Evolutionary conservation across 2,888 invertebrate species (phyloP).

Genomic region (Xestia c-nigrum): DNA sequence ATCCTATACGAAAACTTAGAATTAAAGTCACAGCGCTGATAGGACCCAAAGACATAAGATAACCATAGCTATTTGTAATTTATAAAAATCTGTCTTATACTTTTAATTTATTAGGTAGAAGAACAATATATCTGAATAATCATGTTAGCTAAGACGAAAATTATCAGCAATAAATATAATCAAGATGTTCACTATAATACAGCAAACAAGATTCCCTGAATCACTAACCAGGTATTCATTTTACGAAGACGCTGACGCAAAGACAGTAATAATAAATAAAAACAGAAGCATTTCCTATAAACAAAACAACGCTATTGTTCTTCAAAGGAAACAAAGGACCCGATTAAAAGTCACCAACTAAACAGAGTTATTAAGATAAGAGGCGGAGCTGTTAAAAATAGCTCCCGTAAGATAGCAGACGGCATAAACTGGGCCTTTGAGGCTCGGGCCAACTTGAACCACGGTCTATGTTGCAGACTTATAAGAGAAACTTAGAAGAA

Average conservation of each 20-base stretch:
- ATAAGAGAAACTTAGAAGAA: slow-evolving; percentile 8
- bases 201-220: slow-evolving; percentile 1
- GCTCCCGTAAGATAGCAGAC: slow-evolving; percentile 71
- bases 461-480: slow-evolving; percentile 65
- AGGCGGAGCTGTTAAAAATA: slow-evolving; percentile 75
- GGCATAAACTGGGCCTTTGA: slow-evolving; percentile 74
- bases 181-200: not conserved
- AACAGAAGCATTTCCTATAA: slow-evolving; percentile 32
- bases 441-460: slow-evolving; percentile 69
- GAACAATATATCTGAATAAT: not conserved
- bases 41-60: too few species aligned
- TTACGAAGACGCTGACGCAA: not conserved
- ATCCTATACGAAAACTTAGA: too few species aligned
- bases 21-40: too few species aligned
- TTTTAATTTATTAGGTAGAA: not conserved
- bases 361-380: slow-evolving; percentile 80
- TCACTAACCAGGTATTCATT: slow-evolving; percentile 1
- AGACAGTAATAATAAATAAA: slow-evolving; percentile 29
- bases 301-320: slow-evolving; percentile 51
- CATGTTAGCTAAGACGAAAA: not conserved
- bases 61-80: not conserved
- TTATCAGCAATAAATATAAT: not conserved
- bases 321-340: slow-evolving; percentile 68
- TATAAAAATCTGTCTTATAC: not conserved
- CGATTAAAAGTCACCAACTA: slow-evolving; percentile 76